Conservation (phyloP, 2,113 vertebrate species). For the Phalacrocorax pelagicus region DNA sequence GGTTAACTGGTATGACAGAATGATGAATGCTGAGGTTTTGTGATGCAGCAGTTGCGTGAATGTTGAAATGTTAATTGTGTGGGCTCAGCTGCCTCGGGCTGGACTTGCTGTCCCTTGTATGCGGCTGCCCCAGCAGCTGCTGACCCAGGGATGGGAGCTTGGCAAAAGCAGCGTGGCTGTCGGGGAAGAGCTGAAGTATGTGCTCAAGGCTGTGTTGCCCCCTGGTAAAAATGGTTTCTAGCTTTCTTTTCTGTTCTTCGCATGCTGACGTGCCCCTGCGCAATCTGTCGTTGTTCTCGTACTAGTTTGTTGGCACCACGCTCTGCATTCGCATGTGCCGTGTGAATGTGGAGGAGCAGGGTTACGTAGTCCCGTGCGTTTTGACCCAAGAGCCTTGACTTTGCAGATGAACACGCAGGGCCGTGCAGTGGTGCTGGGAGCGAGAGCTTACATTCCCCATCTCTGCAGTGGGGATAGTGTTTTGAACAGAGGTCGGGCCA, state of each 20-base stretch:
- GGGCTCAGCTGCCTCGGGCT: slow-evolving; percentile 8
- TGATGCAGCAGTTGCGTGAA: not conserved
- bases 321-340: accelerated
- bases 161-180: not conserved
- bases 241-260: not conserved
- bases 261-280: accelerated
- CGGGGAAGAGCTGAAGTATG: not conserved
- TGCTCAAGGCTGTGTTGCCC: not conserved
- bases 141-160: not conserved
- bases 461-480: not conserved
- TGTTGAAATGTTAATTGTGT: slow-evolving; percentile 43
- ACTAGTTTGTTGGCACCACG: accelerated
- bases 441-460: not conserved
- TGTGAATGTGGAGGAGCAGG: not conserved
- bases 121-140: not conserved
- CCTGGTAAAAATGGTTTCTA: not conserved
- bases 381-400: not conserved
- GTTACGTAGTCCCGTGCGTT: not conserved
- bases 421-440: not conserved
- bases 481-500: not conserved
- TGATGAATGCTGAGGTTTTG: slow-evolving; percentile 56
- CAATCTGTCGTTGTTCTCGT: not conserved
- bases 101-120: not conserved
- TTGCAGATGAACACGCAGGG: not conserved
- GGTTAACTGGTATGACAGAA: slow-evolving; percentile 14